A percentile compares a stretch with the other conserved stretches of the same genome.
These are phyloP conservation scores for Orchesella flavescens DNA, from an alignment of 2,888 invertebrate species.

Conservation along the genomic window DNA sequence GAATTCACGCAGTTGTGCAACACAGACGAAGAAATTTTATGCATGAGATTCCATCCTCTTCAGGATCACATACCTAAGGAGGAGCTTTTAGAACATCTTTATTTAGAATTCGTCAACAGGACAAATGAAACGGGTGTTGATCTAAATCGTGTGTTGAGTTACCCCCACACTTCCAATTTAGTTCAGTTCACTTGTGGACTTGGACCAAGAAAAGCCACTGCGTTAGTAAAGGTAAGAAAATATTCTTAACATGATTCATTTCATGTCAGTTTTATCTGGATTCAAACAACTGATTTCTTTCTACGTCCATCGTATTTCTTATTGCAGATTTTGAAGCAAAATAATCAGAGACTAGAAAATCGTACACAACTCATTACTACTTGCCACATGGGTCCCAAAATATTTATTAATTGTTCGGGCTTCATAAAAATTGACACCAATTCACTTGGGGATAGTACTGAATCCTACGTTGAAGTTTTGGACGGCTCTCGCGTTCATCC, in stretches of 20 bases:
- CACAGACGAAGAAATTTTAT: slow-evolving; percentile 95
- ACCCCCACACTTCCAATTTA: slow-evolving; percentile 88
- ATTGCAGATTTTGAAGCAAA: slow-evolving; percentile 84
- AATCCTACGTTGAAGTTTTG: slow-evolving; percentile 94
- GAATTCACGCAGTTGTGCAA: slow-evolving; percentile 98
- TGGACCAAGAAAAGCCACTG: slow-evolving; percentile 94
- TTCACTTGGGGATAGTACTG: slow-evolving; percentile 93
- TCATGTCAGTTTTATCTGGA: too few relatives aligned
- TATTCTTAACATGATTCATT: neutral
- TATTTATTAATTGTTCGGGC: slow-evolving; percentile 98
- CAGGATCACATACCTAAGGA: slow-evolving; percentile 83
- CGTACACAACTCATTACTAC: slow-evolving; percentile 94
- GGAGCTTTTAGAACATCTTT: slow-evolving; percentile 87
- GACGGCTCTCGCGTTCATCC: slow-evolving; percentile 99
- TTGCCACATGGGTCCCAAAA: slow-evolving; percentile 98
- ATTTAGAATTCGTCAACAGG: slow-evolving; percentile 91
- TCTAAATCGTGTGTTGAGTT: slow-evolving; percentile 92
- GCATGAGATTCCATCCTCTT: slow-evolving; percentile 91
- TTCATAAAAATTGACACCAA: slow-evolving; percentile 99
- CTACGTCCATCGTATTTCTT: too few relatives aligned
- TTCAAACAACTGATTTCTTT: too few relatives aligned
- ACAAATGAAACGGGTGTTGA: slow-evolving; percentile 99
- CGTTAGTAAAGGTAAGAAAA: slow-evolving; percentile 80
- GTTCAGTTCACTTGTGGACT: slow-evolving; percentile 98
- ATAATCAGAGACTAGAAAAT: slow-evolving; percentile 93